Percentiles rank a stretch among this genome's conserved stretches.
Evolutionary conservation across 2,888 invertebrate species (phyloP).

Genomic region (Emesis russula): DNA sequence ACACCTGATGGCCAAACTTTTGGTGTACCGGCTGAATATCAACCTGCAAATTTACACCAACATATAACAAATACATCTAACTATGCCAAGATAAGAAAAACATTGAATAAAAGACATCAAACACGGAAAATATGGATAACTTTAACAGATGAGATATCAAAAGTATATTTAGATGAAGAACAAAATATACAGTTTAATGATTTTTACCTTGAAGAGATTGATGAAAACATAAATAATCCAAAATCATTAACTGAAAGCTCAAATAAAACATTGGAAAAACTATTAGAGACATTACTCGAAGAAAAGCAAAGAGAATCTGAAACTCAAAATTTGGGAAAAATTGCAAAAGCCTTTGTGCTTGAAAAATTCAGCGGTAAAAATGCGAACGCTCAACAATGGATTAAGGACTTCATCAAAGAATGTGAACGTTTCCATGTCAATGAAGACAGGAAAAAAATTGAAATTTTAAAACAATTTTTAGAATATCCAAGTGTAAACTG

Average conservation of each 20-base stretch:
- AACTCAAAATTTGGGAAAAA: slow-evolving; percentile 40
- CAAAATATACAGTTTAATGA: slow-evolving; percentile 45
- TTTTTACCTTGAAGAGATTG: slow-evolving; percentile 38
- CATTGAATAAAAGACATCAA: slow-evolving; percentile 53
- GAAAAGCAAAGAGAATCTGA: not conserved
- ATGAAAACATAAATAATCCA: not conserved
- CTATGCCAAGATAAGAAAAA: slow-evolving; percentile 41
- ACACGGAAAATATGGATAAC: slow-evolving; percentile 54
- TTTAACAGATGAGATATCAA: slow-evolving; percentile 19
- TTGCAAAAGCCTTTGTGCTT: slow-evolving; percentile 46
- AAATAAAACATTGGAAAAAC: slow-evolving; percentile 39
- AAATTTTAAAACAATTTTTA: slow-evolving; percentile 58
- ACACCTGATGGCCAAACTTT: slow-evolving; percentile 44
- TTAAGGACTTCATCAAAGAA: slow-evolving; percentile 67
- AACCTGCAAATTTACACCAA: slow-evolving; percentile 57
- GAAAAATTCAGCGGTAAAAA: slow-evolving; percentile 65
- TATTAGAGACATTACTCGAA: slow-evolving; percentile 32
- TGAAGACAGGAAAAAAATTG: slow-evolving; percentile 70
- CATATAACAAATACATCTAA: slow-evolving; percentile 43
- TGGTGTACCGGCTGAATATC: slow-evolving; percentile 68
- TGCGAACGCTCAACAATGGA: slow-evolving; percentile 71
- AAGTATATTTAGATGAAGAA: slow-evolving; percentile 31
- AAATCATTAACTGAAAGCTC: not conserved
- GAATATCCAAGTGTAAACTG: slow-evolving; percentile 63
- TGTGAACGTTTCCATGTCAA: slow-evolving; percentile 65